phyloP scores from a whole-genome alignment of 1,140 invertebrate genomes.

The Lerema accius region DNA sequence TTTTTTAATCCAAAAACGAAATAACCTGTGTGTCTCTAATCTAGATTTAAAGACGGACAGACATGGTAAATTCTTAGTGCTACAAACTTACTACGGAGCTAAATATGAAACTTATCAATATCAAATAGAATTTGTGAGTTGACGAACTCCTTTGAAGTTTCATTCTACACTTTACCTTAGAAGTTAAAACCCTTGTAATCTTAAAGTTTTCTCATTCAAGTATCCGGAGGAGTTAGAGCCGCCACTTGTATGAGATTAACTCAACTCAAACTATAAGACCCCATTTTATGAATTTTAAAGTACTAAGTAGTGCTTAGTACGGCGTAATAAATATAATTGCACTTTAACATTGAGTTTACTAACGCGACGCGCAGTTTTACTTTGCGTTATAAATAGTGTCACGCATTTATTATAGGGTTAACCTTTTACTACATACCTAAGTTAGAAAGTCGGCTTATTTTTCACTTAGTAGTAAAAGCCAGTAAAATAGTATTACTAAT shows the following conservation, averaged over 20 bases:
- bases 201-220: constrained; percentile 32
- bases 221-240: constrained; percentile 14
- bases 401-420: too few species aligned
- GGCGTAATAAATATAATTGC: constrained; percentile 23
- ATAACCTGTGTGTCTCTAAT: too few species aligned
- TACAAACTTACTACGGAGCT: too few species aligned
- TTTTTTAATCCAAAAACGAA: too few species aligned
- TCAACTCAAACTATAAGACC: constrained; percentile 24
- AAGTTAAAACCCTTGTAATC: constrained; percentile 24
- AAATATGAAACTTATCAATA: not conserved
- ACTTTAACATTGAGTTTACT: constrained; percentile 15
- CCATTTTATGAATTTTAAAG: constrained; percentile 29
- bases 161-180: constrained; percentile 1
- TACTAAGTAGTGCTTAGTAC: constrained; percentile 30
- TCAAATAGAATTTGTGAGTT: constrained; percentile 1
- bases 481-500: too few species aligned
- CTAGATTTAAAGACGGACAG: too few species aligned
- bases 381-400: not conserved
- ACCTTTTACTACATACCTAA: too few species aligned
- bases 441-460: too few species aligned
- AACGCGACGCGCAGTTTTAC: constrained; percentile 5
- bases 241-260: constrained; percentile 23
- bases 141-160: constrained; percentile 12
- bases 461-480: too few species aligned
- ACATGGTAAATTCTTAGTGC: too few species aligned